phyloP scores from a whole-genome alignment of 2,888 invertebrate species.

The Actias luna region DNA sequence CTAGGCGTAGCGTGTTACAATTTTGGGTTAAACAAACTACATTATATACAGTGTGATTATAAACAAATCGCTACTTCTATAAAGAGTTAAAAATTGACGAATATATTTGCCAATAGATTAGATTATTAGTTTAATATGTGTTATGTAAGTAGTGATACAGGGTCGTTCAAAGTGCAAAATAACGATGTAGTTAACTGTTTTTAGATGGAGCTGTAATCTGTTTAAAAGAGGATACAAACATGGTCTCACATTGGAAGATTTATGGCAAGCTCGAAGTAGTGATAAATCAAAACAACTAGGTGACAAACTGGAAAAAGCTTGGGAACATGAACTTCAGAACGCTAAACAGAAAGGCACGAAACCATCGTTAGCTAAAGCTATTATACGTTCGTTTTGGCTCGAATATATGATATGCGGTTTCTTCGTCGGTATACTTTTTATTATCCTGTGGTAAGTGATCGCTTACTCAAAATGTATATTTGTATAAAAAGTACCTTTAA shows the following conservation, averaged over 20 bases:
- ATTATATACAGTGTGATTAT: too few relatives aligned
- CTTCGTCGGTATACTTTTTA: slow-evolving; percentile 79
- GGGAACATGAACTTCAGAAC: slow-evolving; percentile 80
- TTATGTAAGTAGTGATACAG: background rate
- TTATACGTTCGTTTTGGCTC: slow-evolving; percentile 82
- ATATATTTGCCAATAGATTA: background rate
- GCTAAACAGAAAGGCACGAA: slow-evolving; percentile 72
- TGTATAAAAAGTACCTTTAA: too few relatives aligned
- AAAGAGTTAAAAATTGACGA: too few relatives aligned
- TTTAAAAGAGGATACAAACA: slow-evolving; percentile 84
- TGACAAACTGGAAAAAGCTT: slow-evolving; percentile 84
- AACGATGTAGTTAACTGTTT: too few relatives aligned
- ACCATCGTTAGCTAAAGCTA: slow-evolving; percentile 83
- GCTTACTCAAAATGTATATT: background rate
- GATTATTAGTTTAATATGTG: background rate
- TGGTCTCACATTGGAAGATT: slow-evolving; percentile 84
- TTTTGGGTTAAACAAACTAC: too few relatives aligned
- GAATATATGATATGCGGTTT: slow-evolving; percentile 83
- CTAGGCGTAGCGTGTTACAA: too few relatives aligned
- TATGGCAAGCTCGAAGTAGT: slow-evolving; percentile 83
- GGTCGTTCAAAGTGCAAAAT: background rate
- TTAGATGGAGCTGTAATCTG: slow-evolving; percentile 85
- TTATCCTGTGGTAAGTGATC: slow-evolving; percentile 79
- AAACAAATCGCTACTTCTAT: too few relatives aligned
- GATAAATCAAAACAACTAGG: slow-evolving; percentile 86